Evolutionary conservation across 2,797 vertebrate genomes (phyloP).

Genomic region (Eulemur coronatus): DNA sequence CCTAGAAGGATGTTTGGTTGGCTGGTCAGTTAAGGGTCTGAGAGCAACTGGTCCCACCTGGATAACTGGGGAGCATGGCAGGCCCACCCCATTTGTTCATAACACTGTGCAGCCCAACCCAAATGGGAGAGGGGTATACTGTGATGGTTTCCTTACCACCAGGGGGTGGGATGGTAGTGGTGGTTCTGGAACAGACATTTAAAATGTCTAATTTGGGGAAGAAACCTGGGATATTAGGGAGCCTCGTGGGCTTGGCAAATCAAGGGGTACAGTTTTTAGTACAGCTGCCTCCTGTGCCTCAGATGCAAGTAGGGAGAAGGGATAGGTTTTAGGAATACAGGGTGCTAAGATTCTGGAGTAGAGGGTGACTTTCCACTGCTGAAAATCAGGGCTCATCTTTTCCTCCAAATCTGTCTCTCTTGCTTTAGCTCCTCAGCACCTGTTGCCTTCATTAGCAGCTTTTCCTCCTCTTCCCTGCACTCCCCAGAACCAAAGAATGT

Average conservation of each 20-base stretch:
- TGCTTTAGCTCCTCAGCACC: conserved; percentile 74
- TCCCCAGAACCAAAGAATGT: conserved; percentile 81
- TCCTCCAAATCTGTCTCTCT: conserved; percentile 62
- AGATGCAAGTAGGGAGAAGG: background rate
- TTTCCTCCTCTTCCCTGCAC: conserved; percentile 70
- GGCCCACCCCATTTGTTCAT: background rate
- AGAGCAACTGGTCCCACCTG: conserved; percentile 45
- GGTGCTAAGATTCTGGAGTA: conserved; percentile 3
- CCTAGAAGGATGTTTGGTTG: conserved; percentile 64
- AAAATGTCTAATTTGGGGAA: background rate
- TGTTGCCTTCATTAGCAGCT: conserved; percentile 73
- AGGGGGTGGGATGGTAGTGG: background rate
- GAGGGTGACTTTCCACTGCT: background rate
- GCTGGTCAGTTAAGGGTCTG: conserved; percentile 37
- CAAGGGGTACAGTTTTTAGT: conserved; percentile 25
- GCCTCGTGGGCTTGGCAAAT: background rate
- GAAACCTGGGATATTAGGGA: background rate
- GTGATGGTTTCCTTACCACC: background rate
- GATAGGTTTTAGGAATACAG: background rate
- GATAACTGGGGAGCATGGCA: conserved; percentile 7
- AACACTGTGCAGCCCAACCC: background rate
- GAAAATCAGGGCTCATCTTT: conserved; percentile 59
- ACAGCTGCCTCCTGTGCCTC: background rate
- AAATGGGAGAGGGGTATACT: background rate
- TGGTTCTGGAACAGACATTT: background rate